These are phyloP conservation scores for Oophaga pumilio DNA, from an alignment of 2,113 vertebrate species.

Conservation along the genomic window DNA sequence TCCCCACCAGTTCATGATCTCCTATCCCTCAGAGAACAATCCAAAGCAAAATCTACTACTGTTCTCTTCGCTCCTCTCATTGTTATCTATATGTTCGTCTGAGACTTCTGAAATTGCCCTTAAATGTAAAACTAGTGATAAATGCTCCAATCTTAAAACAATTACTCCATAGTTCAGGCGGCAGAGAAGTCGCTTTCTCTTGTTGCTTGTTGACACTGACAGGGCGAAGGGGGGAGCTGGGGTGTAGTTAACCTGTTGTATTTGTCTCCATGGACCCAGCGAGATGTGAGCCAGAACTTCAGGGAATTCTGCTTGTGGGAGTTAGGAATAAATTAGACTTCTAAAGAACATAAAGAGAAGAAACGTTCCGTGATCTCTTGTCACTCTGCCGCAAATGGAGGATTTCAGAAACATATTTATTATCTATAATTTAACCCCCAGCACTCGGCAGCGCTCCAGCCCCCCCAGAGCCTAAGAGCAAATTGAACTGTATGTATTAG, in stretches of 20 bases:
- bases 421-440: background rate
- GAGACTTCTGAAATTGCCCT: constrained; percentile 54
- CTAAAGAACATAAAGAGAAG: constrained; percentile 43
- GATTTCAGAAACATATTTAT: constrained; percentile 11
- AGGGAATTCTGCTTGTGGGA: constrained; percentile 58
- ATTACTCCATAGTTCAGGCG: constrained; percentile 49
- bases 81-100: constrained; percentile 40
- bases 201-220: constrained; percentile 50
- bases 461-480: background rate
- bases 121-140: constrained; percentile 53
- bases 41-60: constrained; percentile 5
- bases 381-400: constrained; percentile 26
- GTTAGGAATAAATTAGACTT: constrained; percentile 57
- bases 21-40: constrained; percentile 1
- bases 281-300: constrained; percentile 65
- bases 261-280: constrained; percentile 64
- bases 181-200: constrained; percentile 28
- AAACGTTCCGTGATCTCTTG: constrained; percentile 38
- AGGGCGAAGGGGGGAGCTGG: constrained; percentile 1
- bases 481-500: background rate
- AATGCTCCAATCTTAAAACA: constrained; percentile 56
- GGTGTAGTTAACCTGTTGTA: constrained; percentile 49
- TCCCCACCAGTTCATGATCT: background rate
- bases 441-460: background rate
- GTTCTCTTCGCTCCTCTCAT: background rate